These are phyloP conservation scores for Gobiocypris rarus DNA, from an alignment of 2,113 vertebrate genomes.

Conservation along the genomic window DNA sequence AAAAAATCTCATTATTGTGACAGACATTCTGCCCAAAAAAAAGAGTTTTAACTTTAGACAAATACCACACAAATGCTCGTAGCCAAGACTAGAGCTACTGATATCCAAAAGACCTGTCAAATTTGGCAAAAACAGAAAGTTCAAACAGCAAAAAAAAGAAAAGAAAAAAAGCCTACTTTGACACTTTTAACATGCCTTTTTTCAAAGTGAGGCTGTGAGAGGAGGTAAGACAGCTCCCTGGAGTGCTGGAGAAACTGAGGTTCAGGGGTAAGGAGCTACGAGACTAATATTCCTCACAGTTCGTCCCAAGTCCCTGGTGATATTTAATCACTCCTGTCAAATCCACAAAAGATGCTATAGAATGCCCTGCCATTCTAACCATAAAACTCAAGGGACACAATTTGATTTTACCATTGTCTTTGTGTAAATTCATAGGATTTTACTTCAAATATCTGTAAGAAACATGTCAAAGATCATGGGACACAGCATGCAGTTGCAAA, in stretches of 20 bases:
- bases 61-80: neutral
- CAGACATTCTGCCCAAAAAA: neutral
- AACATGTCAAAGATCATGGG: neutral
- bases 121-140: neutral
- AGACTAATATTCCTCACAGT: conserved; percentile 7
- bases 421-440: neutral
- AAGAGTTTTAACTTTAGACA: neutral
- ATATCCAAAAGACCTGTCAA: neutral
- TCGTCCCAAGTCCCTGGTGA: neutral
- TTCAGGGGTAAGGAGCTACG: neutral
- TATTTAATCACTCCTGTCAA: conserved; percentile 31
- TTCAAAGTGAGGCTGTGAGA: neutral
- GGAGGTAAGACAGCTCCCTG: neutral
- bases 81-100: neutral
- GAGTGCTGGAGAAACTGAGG: neutral
- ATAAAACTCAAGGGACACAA: neutral
- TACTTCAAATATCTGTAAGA: neutral
- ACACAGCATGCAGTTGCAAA: neutral
- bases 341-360: neutral
- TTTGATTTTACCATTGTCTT: neutral
- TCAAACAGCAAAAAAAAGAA: no score
- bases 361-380: conserved; percentile 9
- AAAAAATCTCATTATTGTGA: neutral
- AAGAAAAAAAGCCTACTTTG: neutral
- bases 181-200: neutral